Conservation (phyloP, 1,140 invertebrate genomes). For the Lucilia cuprina region DNA sequence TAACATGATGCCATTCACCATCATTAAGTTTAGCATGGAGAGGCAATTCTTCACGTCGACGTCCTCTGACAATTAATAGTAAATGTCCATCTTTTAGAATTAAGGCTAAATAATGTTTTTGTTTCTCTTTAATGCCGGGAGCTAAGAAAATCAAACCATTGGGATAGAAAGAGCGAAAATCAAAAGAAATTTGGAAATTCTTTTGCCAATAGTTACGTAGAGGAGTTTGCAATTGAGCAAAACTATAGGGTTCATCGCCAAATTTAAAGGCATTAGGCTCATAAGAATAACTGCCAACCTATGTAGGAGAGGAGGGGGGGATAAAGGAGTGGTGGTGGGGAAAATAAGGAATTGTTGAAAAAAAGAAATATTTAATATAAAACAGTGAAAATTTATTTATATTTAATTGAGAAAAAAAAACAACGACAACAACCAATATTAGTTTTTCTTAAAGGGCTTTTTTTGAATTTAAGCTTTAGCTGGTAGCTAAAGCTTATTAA, state of each 20-base stretch:
- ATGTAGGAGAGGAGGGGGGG: no score
- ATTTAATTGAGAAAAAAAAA: not conserved
- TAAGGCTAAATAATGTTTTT: constrained; percentile 75
- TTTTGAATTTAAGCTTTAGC: not conserved
- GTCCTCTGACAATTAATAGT: constrained; percentile 72
- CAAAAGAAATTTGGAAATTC: constrained; percentile 79
- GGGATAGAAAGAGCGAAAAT: constrained; percentile 85
- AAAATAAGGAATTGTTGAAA: not conserved
- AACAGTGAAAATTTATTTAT: no score
- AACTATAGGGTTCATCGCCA: constrained; percentile 80
- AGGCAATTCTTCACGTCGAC: constrained; percentile 70
- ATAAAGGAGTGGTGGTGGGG: no score
- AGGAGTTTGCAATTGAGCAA: constrained; percentile 73
- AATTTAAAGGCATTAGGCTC: constrained; percentile 86
- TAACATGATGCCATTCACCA: constrained; percentile 84
- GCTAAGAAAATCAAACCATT: constrained; percentile 82
- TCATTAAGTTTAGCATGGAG: constrained; percentile 75
- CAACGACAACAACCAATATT: not conserved
- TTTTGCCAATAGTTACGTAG: constrained; percentile 72
- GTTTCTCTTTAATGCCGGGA: constrained; percentile 71
- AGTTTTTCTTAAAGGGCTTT: not conserved
- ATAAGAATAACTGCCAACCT: constrained; percentile 76
- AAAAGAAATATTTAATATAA: not conserved
- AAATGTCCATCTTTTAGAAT: constrained; percentile 76
- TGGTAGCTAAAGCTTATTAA: not conserved